phyloP scores from a whole-genome alignment of 2,888 invertebrate genomes.

The Syrista parreyssii region DNA sequence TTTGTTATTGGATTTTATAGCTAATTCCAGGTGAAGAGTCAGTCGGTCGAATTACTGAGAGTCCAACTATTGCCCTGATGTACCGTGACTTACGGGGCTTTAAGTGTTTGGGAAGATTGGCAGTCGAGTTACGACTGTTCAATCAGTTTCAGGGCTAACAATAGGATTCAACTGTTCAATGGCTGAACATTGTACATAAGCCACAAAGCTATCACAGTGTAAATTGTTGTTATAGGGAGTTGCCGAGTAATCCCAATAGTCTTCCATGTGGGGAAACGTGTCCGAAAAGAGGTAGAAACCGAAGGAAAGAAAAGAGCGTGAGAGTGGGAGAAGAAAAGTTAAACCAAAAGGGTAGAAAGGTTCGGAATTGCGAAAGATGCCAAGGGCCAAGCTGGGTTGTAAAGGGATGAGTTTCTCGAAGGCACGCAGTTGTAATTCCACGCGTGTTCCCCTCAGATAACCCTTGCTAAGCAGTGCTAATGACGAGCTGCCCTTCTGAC shows the following conservation, averaged over 20 bases:
- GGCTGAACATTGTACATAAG: neutral
- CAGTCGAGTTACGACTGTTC: neutral
- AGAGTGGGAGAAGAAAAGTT: neutral
- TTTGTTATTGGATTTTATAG: neutral
- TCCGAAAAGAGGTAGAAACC: neutral
- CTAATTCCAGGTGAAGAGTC: neutral
- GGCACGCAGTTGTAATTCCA: slow-evolving; percentile 38
- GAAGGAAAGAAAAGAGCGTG: neutral
- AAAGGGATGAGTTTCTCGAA: neutral
- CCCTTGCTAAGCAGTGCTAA: slow-evolving; percentile 46
- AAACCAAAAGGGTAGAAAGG: slow-evolving; percentile 5
- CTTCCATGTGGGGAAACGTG: neutral
- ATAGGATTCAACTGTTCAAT: neutral
- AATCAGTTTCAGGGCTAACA: neutral
- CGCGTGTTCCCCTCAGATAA: slow-evolving; percentile 46
- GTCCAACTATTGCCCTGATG: neutral
- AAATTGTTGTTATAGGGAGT: neutral
- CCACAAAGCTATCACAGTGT: neutral
- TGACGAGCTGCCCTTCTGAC: slow-evolving; percentile 35
- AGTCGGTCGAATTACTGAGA: neutral
- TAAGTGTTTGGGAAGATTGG: neutral
- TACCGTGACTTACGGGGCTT: neutral
- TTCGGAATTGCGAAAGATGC: neutral
- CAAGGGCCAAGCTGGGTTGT: neutral
- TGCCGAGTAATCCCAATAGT: neutral